Evolutionary conservation across 2,113 vertebrate genomes (phyloP).

Genomic region (Eulemur macaco): DNA sequence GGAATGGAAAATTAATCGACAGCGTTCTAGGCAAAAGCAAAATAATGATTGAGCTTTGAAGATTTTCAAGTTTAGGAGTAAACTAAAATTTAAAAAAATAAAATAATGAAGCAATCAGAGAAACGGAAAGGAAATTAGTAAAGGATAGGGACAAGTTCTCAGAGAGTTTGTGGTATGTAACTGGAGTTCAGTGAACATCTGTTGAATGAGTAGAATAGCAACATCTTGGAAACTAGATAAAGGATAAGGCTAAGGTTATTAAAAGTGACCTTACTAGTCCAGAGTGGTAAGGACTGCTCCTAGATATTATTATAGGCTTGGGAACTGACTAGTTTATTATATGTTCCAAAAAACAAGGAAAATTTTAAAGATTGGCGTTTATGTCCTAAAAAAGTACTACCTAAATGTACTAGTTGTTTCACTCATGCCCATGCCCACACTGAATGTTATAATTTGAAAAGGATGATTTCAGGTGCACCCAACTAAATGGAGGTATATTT

Average conservation of each 20-base stretch:
- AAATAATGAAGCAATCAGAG: background rate
- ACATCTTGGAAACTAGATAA: background rate
- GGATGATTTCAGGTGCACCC: background rate
- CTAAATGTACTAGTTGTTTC: background rate
- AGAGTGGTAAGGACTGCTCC: background rate
- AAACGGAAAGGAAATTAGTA: background rate
- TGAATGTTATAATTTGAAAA: background rate
- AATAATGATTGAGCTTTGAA: background rate
- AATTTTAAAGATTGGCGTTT: background rate
- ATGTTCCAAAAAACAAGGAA: background rate
- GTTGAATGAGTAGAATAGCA: background rate
- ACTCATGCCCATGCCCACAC: background rate
- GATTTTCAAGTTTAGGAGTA: background rate
- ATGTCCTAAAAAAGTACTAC: background rate
- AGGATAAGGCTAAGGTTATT: background rate
- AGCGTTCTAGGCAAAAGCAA: background rate
- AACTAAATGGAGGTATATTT: background rate
- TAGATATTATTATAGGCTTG: background rate
- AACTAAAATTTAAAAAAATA: background rate
- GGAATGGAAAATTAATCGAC: background rate
- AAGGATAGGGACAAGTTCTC: background rate
- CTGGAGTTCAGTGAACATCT: background rate
- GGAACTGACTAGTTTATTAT: background rate
- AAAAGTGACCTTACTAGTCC: background rate
- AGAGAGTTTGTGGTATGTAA: background rate